Conservation (phyloP, 2,797 vertebrate genomes). For the Graptemys geographica region DNA sequence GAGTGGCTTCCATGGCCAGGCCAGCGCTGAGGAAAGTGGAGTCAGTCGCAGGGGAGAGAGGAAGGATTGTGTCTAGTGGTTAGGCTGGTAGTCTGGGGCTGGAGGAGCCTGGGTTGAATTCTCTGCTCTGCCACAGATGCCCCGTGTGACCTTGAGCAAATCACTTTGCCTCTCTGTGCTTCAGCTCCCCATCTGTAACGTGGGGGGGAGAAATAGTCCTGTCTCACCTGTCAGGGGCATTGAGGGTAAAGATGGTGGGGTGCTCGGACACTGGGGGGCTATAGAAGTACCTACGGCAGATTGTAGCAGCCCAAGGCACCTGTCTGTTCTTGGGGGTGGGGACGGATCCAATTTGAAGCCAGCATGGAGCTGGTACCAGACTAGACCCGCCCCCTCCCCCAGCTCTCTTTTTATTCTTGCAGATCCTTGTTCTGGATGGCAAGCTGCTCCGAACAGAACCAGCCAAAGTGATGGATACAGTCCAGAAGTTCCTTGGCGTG, state of each 20-base stretch:
- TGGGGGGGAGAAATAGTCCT: not conserved
- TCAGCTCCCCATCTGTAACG: not conserved
- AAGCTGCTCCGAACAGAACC: conserved; percentile 96
- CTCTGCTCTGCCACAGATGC: not conserved
- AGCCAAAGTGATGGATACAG: conserved; percentile 95
- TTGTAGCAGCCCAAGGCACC: not conserved
- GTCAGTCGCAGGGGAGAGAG: not conserved
- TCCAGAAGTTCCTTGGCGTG: conserved; percentile 95
- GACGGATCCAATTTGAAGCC: not conserved
- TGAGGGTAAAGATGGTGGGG: not conserved
- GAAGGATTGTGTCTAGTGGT: not conserved
- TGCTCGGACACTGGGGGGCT: not conserved
- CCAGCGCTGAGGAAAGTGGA: not conserved
- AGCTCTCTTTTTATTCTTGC: conserved; percentile 3
- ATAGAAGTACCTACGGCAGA: not conserved
- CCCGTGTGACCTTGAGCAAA: not conserved
- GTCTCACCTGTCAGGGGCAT: not conserved
- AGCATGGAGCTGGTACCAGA: not conserved
- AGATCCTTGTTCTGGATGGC: conserved; percentile 97
- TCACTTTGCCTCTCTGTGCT: not conserved
- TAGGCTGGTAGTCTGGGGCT: not conserved
- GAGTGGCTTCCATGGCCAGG: not conserved
- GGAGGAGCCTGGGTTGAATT: not conserved
- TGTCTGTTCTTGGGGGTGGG: not conserved
- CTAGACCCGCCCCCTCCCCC: not conserved